Percentiles rank a stretch among this genome's conserved stretches.
phyloP scores from a whole-genome alignment of 2,113 vertebrate genomes.

The Taxidea taxus region DNA sequence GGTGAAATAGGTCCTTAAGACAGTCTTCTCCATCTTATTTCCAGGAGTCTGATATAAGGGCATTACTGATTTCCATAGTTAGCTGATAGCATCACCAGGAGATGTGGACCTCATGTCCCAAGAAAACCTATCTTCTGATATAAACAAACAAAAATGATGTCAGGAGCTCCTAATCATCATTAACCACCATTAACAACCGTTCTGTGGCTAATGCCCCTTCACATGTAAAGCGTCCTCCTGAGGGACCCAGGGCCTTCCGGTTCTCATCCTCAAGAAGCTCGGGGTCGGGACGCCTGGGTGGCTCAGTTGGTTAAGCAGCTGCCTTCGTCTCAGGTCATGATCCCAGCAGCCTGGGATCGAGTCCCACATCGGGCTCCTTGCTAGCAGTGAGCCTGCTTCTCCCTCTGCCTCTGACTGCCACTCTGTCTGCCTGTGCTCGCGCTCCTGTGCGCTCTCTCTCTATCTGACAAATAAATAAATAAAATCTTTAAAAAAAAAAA shows the following conservation, averaged over 20 bases:
- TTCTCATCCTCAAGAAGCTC: neutral
- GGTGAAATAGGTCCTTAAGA: neutral
- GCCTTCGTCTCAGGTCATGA: too few relatives aligned
- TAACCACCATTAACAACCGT: neutral
- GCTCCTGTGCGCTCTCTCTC: too few relatives aligned
- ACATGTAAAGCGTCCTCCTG: neutral
- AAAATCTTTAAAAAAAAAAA: too few relatives aligned
- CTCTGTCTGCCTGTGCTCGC: too few relatives aligned
- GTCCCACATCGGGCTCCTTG: too few relatives aligned
- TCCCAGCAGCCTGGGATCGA: too few relatives aligned
- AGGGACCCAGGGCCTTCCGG: neutral
- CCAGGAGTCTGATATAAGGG: neutral
- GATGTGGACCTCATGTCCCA: neutral
- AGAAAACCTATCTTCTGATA: neutral
- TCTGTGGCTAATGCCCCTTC: neutral
- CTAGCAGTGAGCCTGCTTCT: too few relatives aligned
- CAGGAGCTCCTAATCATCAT: neutral
- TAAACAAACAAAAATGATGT: neutral
- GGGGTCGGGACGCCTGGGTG: too few relatives aligned
- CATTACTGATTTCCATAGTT: neutral
- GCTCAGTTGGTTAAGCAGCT: too few relatives aligned
- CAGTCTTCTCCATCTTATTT: neutral
- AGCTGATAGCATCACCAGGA: neutral
- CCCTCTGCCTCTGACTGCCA: too few relatives aligned
- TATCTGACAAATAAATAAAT: too few relatives aligned